Evolutionary conservation across 2,113 vertebrate species (phyloP).

Genomic region (Boleophthalmus pectinirostris): DNA sequence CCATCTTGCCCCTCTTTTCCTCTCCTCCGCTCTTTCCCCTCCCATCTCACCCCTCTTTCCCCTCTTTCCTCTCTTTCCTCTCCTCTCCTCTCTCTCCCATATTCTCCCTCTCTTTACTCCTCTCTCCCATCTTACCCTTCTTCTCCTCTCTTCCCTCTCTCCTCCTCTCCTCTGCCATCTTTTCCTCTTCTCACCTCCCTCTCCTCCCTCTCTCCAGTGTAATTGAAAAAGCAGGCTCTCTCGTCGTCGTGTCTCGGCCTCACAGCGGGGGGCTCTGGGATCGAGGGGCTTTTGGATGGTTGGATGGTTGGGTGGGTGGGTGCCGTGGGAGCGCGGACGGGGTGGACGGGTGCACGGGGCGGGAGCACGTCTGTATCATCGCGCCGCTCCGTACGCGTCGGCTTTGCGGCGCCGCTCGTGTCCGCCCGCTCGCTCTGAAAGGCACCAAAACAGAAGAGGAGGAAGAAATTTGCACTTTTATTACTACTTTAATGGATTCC

Average conservation of each 20-base stretch:
- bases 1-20: too few relatives aligned
- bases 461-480: slow-evolving; percentile 77
- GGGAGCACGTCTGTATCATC: slow-evolving; percentile 66
- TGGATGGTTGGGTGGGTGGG: too few relatives aligned
- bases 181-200: slow-evolving; percentile 29
- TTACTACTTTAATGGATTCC: slow-evolving; percentile 76
- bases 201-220: slow-evolving; percentile 49
- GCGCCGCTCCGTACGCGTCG: slow-evolving; percentile 60
- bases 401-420: slow-evolving; percentile 43
- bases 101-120: too few relatives aligned
- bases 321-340: too few relatives aligned
- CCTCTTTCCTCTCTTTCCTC: too few relatives aligned
- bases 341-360: too few relatives aligned
- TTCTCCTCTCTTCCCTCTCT: too few relatives aligned
- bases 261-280: slow-evolving; percentile 69
- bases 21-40: too few relatives aligned
- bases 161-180: neutral
- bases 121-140: too few relatives aligned
- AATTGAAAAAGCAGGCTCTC: slow-evolving; percentile 77
- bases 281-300: too few relatives aligned
- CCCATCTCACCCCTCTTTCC: too few relatives aligned
- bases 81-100: too few relatives aligned
- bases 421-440: slow-evolving; percentile 52
- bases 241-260: slow-evolving; percentile 63
- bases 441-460: slow-evolving; percentile 64